Percentiles rank a stretch among this genome's conserved stretches.
Conservation (phyloP, 2,888 invertebrate species). For the Chloroclystis v-ata region DNA sequence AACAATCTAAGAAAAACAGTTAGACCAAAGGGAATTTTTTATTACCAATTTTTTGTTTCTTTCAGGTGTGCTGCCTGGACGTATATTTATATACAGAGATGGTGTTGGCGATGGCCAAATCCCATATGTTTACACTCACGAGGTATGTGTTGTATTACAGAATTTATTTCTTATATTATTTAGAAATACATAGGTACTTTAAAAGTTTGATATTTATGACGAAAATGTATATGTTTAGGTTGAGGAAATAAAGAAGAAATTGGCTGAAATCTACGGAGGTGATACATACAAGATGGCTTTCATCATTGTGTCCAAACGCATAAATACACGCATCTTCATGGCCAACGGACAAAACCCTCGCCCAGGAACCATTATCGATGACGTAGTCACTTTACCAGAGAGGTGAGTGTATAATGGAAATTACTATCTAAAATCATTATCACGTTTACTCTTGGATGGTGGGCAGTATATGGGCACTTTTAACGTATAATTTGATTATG, state of each 20-base stretch:
- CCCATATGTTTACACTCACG: conserved; percentile 85
- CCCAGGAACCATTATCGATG: conserved; percentile 93
- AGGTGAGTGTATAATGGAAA: too few species aligned
- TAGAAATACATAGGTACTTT: too few species aligned
- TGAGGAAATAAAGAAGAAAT: conserved; percentile 69
- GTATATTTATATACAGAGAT: conserved; percentile 91
- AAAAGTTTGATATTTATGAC: too few species aligned
- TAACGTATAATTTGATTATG: too few species aligned
- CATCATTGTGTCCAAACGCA: conserved; percentile 92
- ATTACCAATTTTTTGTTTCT: conserved; percentile 6
- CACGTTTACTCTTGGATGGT: too few species aligned
- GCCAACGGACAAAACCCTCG: conserved; percentile 79
- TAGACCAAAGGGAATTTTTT: too few species aligned
- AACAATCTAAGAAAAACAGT: too few species aligned
- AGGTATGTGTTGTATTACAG: too few species aligned
- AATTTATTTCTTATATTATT: too few species aligned
- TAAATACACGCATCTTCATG: conserved; percentile 86
- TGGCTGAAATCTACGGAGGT: conserved; percentile 75
- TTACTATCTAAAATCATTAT: too few species aligned
- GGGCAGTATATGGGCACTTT: too few species aligned
- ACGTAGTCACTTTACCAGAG: conserved; percentile 88
- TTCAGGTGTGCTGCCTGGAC: conserved; percentile 77
- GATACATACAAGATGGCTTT: conserved; percentile 80
- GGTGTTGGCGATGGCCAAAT: conserved; percentile 97
- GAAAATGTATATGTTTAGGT: too few species aligned